These are phyloP conservation scores for Augochlorella aurata DNA, from an alignment of 2,888 invertebrate genomes.

Conservation along the genomic window DNA sequence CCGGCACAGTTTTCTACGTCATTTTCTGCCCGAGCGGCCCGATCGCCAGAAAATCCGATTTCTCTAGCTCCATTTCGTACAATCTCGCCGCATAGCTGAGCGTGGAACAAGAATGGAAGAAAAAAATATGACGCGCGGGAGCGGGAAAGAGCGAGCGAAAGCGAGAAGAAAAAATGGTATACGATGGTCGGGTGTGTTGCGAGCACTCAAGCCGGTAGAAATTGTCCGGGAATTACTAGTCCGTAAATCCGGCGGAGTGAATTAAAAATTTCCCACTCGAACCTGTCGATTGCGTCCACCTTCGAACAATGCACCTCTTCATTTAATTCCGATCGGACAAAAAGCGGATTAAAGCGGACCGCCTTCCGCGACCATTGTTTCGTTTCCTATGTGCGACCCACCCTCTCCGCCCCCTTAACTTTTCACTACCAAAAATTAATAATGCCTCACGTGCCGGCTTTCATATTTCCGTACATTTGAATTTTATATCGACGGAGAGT, in stretches of 20 bases:
- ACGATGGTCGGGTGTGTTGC: constrained; percentile 40
- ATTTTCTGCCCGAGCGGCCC: constrained; percentile 71
- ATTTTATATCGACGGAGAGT: neutral
- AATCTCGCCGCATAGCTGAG: constrained; percentile 44
- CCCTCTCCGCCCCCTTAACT: neutral
- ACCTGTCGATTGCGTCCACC: constrained; percentile 33
- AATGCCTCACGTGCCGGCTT: neutral
- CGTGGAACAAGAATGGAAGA: neutral
- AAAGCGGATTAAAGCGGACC: constrained; percentile 36
- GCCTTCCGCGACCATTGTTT: constrained; percentile 7
- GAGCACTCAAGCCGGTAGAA: constrained; percentile 52
- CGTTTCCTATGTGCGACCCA: neutral
- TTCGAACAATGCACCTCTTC: constrained; percentile 34
- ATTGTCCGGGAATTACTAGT: constrained; percentile 58
- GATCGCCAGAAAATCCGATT: constrained; percentile 71
- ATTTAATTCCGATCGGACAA: constrained; percentile 30
- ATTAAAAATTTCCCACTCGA: constrained; percentile 63
- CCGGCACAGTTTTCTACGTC: constrained; percentile 72
- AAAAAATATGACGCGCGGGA: neutral
- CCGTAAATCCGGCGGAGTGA: constrained; percentile 57
- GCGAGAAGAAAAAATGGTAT: constrained; percentile 7
- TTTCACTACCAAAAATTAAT: constrained; percentile 9
- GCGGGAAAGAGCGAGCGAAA: neutral
- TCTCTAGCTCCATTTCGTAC: constrained; percentile 66
- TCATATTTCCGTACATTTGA: neutral